A percentile compares a stretch with the other conserved stretches of the same genome.
These are phyloP conservation scores for Amblyraja radiata DNA, from an alignment of 2,797 vertebrate genomes.

Conservation along the genomic window DNA sequence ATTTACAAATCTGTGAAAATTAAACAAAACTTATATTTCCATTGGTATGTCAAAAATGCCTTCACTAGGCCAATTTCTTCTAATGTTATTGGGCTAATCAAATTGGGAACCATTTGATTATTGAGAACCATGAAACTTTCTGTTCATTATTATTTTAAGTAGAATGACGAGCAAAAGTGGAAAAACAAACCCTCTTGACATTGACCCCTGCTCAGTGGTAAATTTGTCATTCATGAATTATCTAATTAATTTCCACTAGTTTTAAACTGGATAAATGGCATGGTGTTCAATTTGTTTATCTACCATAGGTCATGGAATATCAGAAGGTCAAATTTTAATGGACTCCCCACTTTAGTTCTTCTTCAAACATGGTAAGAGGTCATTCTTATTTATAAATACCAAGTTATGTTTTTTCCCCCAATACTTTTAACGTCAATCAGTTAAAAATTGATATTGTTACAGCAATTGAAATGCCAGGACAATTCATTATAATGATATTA, in stretches of 20 bases:
- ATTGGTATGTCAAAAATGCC: background rate
- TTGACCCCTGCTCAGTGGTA: background rate
- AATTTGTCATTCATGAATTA: background rate
- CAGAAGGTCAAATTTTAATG: constrained; percentile 14
- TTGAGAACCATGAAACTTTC: background rate
- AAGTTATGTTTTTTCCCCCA: background rate
- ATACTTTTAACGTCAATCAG: background rate
- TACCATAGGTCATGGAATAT: background rate
- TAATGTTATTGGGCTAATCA: background rate
- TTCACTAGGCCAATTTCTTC: background rate
- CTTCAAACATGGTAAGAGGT: background rate
- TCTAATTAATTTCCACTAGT: background rate
- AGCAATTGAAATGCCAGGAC: background rate
- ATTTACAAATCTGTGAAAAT: background rate
- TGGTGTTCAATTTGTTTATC: background rate
- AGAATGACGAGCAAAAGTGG: background rate
- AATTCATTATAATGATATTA: background rate
- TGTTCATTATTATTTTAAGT: background rate
- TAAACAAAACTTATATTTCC: background rate
- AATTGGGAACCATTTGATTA: background rate
- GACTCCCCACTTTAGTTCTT: background rate
- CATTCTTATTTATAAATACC: constrained; percentile 19
- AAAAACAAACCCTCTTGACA: background rate
- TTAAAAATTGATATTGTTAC: background rate
- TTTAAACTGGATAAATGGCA: background rate